These are phyloP conservation scores for Nasonia giraulti DNA, from an alignment of 1,140 invertebrate species.

Conservation along the genomic window DNA sequence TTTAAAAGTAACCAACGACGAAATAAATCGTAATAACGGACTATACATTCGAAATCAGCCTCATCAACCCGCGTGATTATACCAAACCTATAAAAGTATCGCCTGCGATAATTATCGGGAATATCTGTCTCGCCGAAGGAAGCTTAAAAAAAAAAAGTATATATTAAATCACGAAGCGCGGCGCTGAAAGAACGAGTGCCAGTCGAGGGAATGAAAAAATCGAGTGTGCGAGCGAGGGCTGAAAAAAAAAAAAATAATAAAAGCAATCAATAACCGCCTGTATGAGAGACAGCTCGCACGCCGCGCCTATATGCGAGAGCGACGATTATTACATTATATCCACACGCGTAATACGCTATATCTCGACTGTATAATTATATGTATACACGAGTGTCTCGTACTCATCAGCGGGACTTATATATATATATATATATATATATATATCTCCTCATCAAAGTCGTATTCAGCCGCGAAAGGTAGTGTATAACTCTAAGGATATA, in stretches of 20 bases:
- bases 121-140: neutral
- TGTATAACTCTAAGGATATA: neutral
- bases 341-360: neutral
- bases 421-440: no score
- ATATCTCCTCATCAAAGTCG: constrained; percentile 18
- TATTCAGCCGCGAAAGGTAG: constrained; percentile 4
- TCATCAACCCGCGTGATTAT: neutral
- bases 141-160: neutral
- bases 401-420: constrained; percentile 13
- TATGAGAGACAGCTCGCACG: neutral
- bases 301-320: constrained; percentile 6
- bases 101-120: neutral
- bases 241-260: constrained; percentile 31
- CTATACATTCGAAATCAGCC: neutral
- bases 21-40: neutral
- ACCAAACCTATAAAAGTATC: neutral
- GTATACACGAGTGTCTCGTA: neutral
- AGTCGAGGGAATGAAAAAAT: neutral
- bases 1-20: no score
- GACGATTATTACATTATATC: neutral
- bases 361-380: neutral
- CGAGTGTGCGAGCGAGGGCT: neutral
- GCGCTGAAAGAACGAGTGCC: neutral
- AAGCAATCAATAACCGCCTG: constrained; percentile 6
- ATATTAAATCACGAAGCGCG: constrained; percentile 26